phyloP scores from a whole-genome alignment of 2,113 vertebrate genomes.

The Nothobranchius kuhntae region DNA sequence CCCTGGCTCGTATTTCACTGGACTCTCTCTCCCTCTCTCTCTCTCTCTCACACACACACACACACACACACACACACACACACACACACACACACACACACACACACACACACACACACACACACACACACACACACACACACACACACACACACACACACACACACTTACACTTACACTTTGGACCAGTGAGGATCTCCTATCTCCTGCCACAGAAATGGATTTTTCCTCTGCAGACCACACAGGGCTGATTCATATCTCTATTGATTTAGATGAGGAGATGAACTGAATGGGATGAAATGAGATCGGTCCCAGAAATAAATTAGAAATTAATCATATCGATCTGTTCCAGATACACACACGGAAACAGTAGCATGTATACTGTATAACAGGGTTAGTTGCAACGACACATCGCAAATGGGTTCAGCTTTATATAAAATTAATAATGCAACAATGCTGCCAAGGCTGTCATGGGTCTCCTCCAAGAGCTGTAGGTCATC shows the following conservation, averaged over 20 bases:
- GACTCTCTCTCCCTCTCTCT: background rate
- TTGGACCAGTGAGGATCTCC: slow-evolving; percentile 52
- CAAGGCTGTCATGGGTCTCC: slow-evolving; percentile 18
- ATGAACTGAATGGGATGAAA: slow-evolving; percentile 65
- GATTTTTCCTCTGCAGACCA: slow-evolving; percentile 64
- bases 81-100: slow-evolving; percentile 3
- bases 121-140: slow-evolving; percentile 2
- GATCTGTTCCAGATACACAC: slow-evolving; percentile 47
- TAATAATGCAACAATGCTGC: slow-evolving; percentile 25
- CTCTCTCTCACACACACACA: slow-evolving; percentile 1
- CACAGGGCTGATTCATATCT: slow-evolving; percentile 69
- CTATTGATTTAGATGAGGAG: slow-evolving; percentile 67
- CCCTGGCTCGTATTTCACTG: slow-evolving; percentile 65
- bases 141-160: slow-evolving; percentile 10
- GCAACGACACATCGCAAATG: background rate
- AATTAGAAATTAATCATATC: slow-evolving; percentile 60
- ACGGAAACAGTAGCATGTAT: slow-evolving; percentile 32
- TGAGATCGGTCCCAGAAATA: slow-evolving; percentile 59
- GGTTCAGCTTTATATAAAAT: slow-evolving; percentile 17
- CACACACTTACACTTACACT: slow-evolving; percentile 6
- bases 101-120: background rate
- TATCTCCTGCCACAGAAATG: slow-evolving; percentile 63
- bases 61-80: slow-evolving; percentile 8
- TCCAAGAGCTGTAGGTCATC: background rate
- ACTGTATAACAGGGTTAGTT: slow-evolving; percentile 6